Evolutionary conservation across 2,888 invertebrate genomes (phyloP).

Genomic region (Hoplodrina blanda): DNA sequence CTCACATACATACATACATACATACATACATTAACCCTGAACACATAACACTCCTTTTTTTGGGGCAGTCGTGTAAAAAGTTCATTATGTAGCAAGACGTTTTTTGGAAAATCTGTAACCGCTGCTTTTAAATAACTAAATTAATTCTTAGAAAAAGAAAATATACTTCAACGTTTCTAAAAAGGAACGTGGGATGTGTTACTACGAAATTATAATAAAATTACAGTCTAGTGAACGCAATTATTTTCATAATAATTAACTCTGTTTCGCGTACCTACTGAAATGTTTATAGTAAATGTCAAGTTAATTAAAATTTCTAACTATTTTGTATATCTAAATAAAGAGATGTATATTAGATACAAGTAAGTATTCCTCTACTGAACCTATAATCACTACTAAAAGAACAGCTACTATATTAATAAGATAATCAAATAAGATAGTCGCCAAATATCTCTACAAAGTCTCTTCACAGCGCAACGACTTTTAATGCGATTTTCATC

Average conservation of each 20-base stretch:
- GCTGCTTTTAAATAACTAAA: neutral
- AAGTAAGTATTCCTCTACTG: neutral
- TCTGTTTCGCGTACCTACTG: neutral
- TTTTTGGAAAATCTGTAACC: neutral
- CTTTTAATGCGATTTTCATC: no score
- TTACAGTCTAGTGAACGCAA: conserved; percentile 1
- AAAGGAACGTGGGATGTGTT: neutral
- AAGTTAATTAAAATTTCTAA: neutral
- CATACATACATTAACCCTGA: no score
- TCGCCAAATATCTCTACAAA: no score
- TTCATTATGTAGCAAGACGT: no score
- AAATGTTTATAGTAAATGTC: neutral
- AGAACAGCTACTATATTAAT: neutral
- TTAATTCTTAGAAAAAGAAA: conserved; percentile 18
- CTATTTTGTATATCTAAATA: neutral
- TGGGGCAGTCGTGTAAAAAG: no score
- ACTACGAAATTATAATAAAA: conserved; percentile 1
- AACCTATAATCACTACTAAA: neutral
- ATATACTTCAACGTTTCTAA: neutral
- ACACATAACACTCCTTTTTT: no score
- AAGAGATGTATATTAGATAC: neutral
- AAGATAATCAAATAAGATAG: neutral
- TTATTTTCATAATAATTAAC: conserved; percentile 3
- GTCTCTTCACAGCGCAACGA: no score
- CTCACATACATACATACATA: no score